Evolutionary conservation across 2,888 invertebrate species (phyloP).

Genomic region (Acronicta alni): DNA sequence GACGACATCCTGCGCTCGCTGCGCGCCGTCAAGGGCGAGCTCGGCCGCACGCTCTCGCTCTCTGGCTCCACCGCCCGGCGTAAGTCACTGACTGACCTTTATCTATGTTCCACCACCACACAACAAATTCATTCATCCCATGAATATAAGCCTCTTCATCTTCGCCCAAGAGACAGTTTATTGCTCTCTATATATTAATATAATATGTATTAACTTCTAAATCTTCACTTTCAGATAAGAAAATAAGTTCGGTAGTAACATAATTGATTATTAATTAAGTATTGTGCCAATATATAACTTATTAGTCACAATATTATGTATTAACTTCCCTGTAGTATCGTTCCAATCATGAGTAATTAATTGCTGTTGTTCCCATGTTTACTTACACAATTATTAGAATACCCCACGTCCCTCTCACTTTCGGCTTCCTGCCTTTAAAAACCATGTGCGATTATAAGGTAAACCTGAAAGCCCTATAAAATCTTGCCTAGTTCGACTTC

Average conservation of each 20-base stretch:
- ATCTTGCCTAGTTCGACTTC: slow-evolving; percentile 64
- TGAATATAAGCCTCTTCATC: slow-evolving; percentile 14
- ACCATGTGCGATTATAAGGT: slow-evolving; percentile 59
- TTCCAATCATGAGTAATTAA: slow-evolving; percentile 35
- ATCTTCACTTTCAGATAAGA: slow-evolving; percentile 31
- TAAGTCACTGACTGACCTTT: slow-evolving; percentile 84
- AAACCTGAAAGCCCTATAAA: slow-evolving; percentile 54
- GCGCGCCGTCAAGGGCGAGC: slow-evolving; percentile 94
- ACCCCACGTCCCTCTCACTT: slow-evolving; percentile 38
- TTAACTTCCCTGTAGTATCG: slow-evolving; percentile 31
- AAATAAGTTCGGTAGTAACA: slow-evolving; percentile 27
- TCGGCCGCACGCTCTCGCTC: slow-evolving; percentile 95
- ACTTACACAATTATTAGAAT: slow-evolving; percentile 53
- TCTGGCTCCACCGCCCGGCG: slow-evolving; percentile 92
- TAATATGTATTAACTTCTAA: slow-evolving; percentile 10
- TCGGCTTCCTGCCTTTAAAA: slow-evolving; percentile 58
- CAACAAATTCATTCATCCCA: slow-evolving; percentile 16
- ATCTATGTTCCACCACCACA: slow-evolving; percentile 15
- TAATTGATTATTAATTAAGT: slow-evolving; percentile 25
- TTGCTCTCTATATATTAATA: slow-evolving; percentile 9
- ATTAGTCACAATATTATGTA: slow-evolving; percentile 25
- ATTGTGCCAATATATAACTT: slow-evolving; percentile 19
- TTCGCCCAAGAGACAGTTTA: slow-evolving; percentile 6
- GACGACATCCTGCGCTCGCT: slow-evolving; percentile 95
- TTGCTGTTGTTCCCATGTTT: slow-evolving; percentile 47